Conservation (phyloP, 2,888 invertebrate genomes). For the Parasteatoda lunata region DNA sequence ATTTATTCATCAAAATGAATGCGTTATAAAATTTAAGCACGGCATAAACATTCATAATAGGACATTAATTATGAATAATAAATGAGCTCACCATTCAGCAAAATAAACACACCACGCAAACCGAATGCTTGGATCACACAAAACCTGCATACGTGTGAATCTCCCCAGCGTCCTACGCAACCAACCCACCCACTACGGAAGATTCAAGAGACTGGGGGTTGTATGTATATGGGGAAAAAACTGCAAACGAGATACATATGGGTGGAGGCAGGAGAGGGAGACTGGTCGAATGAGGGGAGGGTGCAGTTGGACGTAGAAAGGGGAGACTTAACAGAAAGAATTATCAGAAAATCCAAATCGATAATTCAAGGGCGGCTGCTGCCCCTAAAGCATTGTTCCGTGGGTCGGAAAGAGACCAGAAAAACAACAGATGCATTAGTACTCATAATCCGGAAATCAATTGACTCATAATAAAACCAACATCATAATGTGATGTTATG, state of each 20-base stretch:
- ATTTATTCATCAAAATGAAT: too few species aligned
- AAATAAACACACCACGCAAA: too few species aligned
- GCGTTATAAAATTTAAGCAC: too few species aligned
- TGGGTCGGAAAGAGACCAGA: background rate
- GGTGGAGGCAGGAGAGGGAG: background rate
- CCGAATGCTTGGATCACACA: background rate
- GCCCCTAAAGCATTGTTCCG: background rate
- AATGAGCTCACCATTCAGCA: too few species aligned
- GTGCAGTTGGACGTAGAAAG: slow-evolving; percentile 10
- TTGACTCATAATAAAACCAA: too few species aligned
- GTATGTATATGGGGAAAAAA: background rate
- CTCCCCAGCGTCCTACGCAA: slow-evolving; percentile 28
- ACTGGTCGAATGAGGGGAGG: slow-evolving; percentile 1
- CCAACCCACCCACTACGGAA: slow-evolving; percentile 56
- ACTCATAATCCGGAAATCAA: background rate
- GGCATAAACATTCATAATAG: too few species aligned
- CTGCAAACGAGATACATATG: too few species aligned
- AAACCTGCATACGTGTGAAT: background rate
- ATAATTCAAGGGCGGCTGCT: slow-evolving; percentile 47
- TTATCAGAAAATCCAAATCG: slow-evolving; percentile 40
- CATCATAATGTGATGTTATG: too few species aligned
- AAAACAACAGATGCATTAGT: background rate
- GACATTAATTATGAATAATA: too few species aligned
- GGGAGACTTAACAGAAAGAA: slow-evolving; percentile 16
- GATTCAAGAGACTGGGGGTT: background rate